These are phyloP conservation scores for Leptinotarsa texana DNA, from an alignment of 1,140 invertebrate species.

Conservation along the genomic window DNA sequence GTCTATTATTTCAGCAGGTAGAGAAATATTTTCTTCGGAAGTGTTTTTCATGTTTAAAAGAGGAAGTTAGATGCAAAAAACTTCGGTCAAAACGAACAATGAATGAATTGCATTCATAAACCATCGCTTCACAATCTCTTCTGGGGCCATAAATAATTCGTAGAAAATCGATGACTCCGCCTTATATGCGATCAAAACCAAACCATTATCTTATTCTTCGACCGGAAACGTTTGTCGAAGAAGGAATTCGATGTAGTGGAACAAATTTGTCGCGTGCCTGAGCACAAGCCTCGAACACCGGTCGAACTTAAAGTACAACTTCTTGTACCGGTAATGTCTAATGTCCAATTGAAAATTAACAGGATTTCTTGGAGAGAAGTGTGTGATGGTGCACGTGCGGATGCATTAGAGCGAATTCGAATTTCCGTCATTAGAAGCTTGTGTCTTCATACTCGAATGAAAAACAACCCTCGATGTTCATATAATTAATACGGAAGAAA, in stretches of 20 bases:
- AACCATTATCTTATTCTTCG: not conserved
- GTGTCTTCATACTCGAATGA: not conserved
- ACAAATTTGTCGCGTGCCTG: slow-evolving; percentile 24
- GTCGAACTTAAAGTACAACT: slow-evolving; percentile 27
- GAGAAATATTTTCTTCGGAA: no score
- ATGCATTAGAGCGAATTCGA: slow-evolving; percentile 21
- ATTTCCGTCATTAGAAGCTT: slow-evolving; percentile 1
- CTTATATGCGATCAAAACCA: not conserved
- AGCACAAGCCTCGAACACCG: slow-evolving; percentile 9
- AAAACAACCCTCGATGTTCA: not conserved
- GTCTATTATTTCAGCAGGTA: no score
- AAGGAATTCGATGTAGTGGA: slow-evolving; percentile 11
- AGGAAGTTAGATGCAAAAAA: no score
- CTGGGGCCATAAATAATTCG: no score
- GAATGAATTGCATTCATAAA: no score
- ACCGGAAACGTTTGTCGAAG: slow-evolving; percentile 1
- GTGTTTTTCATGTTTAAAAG: no score
- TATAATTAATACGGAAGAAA: not conserved
- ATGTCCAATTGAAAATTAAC: slow-evolving; percentile 1
- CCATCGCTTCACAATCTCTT: no score
- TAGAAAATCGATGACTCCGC: no score
- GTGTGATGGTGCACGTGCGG: not conserved
- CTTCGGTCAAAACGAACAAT: no score
- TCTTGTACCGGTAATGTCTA: slow-evolving; percentile 31
- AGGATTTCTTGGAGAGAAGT: not conserved